phyloP scores from a whole-genome alignment of 2,113 vertebrate genomes.

The Gymnogyps californianus region DNA sequence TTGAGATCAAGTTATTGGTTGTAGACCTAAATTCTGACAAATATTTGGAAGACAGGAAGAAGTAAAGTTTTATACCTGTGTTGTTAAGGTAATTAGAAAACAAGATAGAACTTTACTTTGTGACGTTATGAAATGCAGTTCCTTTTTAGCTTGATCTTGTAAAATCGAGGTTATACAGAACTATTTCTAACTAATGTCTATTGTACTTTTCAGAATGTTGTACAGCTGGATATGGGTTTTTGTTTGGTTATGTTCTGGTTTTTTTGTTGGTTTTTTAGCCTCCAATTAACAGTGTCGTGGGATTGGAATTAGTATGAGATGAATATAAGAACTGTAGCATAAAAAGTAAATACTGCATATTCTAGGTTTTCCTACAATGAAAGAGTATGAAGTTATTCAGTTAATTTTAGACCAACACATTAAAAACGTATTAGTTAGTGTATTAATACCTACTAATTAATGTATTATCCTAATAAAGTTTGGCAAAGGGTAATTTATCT shows the following conservation, averaged over 20 bases:
- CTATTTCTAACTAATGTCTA: background rate
- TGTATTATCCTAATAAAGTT: background rate
- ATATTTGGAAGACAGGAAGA: background rate
- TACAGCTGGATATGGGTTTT: background rate
- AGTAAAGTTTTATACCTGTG: background rate
- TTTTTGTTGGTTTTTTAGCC: background rate
- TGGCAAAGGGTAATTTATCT: background rate
- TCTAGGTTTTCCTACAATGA: background rate
- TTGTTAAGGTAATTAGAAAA: background rate
- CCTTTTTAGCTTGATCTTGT: background rate
- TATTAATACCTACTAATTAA: background rate
- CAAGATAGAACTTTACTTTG: background rate
- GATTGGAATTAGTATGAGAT: background rate
- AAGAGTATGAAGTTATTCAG: background rate
- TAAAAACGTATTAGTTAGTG: background rate
- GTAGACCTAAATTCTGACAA: background rate
- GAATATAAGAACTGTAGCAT: background rate
- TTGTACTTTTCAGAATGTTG: background rate
- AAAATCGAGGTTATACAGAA: rapidly evolving
- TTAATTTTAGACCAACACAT: background rate
- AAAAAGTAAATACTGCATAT: background rate
- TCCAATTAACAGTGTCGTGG: background rate
- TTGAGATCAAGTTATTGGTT: background rate
- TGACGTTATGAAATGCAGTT: background rate
- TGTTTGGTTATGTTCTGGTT: background rate